Conservation (phyloP, 1,140 invertebrate genomes). For the Pararge aegeria region DNA sequence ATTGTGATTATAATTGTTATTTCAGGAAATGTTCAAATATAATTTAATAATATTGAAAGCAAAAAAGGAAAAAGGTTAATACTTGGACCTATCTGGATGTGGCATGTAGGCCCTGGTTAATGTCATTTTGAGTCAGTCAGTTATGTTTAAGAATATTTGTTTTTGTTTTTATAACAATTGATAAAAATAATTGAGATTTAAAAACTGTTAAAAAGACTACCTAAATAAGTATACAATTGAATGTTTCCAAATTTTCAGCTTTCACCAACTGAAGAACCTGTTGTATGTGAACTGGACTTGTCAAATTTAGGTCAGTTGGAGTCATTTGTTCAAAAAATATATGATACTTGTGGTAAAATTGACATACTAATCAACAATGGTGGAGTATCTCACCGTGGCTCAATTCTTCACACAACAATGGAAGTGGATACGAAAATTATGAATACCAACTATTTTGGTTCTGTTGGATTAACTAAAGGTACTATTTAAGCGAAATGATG, state of each 20-base stretch:
- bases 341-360: slow-evolving; percentile 86
- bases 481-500: slow-evolving; percentile 17
- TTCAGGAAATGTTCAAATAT: too few relatives aligned
- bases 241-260: background rate
- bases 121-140: too few relatives aligned
- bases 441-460: slow-evolving; percentile 96
- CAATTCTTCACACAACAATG: slow-evolving; percentile 87
- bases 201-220: too few relatives aligned
- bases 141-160: too few relatives aligned
- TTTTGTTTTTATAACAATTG: too few relatives aligned
- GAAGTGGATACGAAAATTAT: slow-evolving; percentile 94
- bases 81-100: too few relatives aligned
- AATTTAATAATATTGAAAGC: too few relatives aligned
- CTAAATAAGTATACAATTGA: background rate
- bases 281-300: slow-evolving; percentile 89
- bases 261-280: slow-evolving; percentile 84
- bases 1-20: too few relatives aligned
- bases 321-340: slow-evolving; percentile 82
- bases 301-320: slow-evolving; percentile 84
- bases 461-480: slow-evolving; percentile 95
- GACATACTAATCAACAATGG: slow-evolving; percentile 97
- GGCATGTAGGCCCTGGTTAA: too few relatives aligned
- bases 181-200: too few relatives aligned
- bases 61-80: too few relatives aligned
- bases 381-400: slow-evolving; percentile 91